A percentile compares a stretch with the other conserved stretches of the same genome.
Evolutionary conservation across 1,140 invertebrate species (phyloP).

Genomic region (Platorchestia sp.): DNA sequence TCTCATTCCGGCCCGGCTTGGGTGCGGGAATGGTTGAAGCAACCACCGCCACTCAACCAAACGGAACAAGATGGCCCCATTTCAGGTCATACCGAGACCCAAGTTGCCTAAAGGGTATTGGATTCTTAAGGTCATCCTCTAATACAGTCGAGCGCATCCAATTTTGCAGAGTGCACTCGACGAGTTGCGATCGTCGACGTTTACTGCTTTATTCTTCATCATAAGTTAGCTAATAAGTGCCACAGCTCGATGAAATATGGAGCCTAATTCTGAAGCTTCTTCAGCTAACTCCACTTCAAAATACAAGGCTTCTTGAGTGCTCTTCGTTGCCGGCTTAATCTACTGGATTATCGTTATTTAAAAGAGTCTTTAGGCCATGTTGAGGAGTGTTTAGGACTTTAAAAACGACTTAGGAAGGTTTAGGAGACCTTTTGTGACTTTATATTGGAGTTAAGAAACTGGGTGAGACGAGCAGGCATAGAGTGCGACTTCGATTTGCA

Average conservation of each 20-base stretch:
- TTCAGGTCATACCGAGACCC: neutral
- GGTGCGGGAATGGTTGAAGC: neutral
- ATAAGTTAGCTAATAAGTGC: constrained; percentile 49
- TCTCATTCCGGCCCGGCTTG: too few species aligned
- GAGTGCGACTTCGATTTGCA: neutral
- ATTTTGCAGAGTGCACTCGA: constrained; percentile 44
- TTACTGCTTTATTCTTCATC: constrained; percentile 46
- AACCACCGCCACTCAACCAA: neutral
- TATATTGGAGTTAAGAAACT: neutral
- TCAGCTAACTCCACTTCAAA: constrained; percentile 16
- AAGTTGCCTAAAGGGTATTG: neutral
- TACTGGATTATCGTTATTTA: constrained; percentile 10
- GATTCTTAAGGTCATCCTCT: constrained; percentile 29
- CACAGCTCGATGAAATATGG: neutral
- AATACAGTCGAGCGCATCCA: neutral
- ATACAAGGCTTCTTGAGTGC: neutral
- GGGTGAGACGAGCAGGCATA: neutral
- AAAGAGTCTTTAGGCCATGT: neutral
- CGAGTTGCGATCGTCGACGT: neutral
- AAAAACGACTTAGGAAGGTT: neutral
- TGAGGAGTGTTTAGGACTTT: neutral
- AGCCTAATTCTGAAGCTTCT: constrained; percentile 19
- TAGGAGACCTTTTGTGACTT: neutral
- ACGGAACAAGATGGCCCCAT: neutral
- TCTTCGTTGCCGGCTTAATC: constrained; percentile 1